Conservation (phyloP, 2,797 vertebrate species). For the Arrhamphus sclerolepis region DNA sequence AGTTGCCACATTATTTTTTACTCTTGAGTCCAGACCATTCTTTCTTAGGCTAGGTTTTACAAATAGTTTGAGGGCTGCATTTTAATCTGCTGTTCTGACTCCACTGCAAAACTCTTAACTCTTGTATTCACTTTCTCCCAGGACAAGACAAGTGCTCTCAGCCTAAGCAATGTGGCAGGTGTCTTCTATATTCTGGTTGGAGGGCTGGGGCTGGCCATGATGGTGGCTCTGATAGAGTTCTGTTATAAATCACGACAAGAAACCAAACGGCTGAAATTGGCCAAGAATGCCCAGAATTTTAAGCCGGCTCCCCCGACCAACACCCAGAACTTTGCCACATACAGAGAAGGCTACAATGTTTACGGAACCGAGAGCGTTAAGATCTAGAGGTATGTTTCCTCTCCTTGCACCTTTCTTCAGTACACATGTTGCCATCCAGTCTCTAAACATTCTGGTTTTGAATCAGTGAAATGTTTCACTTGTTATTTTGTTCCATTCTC, state of each 20-base stretch:
- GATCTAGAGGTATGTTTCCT: slow-evolving; percentile 93
- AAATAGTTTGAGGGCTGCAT: slow-evolving; percentile 47
- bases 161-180: slow-evolving; percentile 99
- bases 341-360: slow-evolving; percentile 99
- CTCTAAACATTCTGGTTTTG: too few relatives aligned
- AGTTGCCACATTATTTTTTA: slow-evolving; percentile 26
- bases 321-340: slow-evolving; percentile 99
- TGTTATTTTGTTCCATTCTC: too few relatives aligned
- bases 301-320: slow-evolving; percentile 96
- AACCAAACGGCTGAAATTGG: slow-evolving; percentile 99
- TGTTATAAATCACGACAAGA: slow-evolving; percentile 99
- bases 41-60: slow-evolving; percentile 48
- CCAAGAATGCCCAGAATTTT: slow-evolving; percentile 99
- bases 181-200: slow-evolving; percentile 99
- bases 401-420: too few relatives aligned
- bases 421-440: too few relatives aligned
- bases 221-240: slow-evolving; percentile 99
- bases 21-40: slow-evolving; percentile 17
- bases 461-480: too few relatives aligned
- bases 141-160: slow-evolving; percentile 99
- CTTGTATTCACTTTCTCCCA: slow-evolving; percentile 87
- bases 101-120: slow-evolving; percentile 84
- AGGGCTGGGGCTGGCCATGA: slow-evolving; percentile 99
- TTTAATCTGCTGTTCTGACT: slow-evolving; percentile 59
- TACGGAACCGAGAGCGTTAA: slow-evolving; percentile 99